Evolutionary conservation across 2,113 vertebrate genomes (phyloP), one percentile per base, ranked within the genome.

Genomic region (Glaucomys volans): DNA sequence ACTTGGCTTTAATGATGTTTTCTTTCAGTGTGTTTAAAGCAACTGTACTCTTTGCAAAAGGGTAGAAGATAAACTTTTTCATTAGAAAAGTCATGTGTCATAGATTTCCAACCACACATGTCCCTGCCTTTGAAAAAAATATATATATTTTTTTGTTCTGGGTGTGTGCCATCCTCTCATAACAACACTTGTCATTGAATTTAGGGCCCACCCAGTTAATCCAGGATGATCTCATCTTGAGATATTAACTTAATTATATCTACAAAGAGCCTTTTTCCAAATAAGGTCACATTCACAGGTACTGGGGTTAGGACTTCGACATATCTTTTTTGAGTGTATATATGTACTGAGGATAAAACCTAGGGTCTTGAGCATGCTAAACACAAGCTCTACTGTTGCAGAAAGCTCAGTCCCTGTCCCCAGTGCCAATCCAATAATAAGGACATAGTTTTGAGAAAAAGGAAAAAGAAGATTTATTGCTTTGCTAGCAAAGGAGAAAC

Each of bases 1-100:
- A 96, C 47, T 90, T 94, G 32, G 4, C 40, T 84, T 97, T 77
- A 96, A 91, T 84, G 66, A 57, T 84, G 59, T 66, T 95, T 96
- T 92, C 24, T 74, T 90, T 77, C 47, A 47, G n/a, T 79, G 44
- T 40, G 20, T 72, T 95, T 96, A 83, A 95, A 92, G 44, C 74
- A 62, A 52, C 47, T 62, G 7, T 40, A 32, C 54, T n/a, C 32
- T n/a, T 83, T 92, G 93, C 26, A 87, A 90, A 93, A 59, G 24
- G 17, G 6, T 59, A 90, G 28, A 79, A 79, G 57, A 80, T 84
- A 82, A 95, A 57, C 16, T 66, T 86, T 81, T 66, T 57, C 26
- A 75, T 77, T 87, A 79, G 67, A 71, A 82, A 76, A 86, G 2
- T 62, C 22, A 37, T 72, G 75, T 47, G 57, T 54, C 91, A 57